phyloP scores from a whole-genome alignment of 2,888 invertebrate species.

The Phrixothrix hirtus region DNA sequence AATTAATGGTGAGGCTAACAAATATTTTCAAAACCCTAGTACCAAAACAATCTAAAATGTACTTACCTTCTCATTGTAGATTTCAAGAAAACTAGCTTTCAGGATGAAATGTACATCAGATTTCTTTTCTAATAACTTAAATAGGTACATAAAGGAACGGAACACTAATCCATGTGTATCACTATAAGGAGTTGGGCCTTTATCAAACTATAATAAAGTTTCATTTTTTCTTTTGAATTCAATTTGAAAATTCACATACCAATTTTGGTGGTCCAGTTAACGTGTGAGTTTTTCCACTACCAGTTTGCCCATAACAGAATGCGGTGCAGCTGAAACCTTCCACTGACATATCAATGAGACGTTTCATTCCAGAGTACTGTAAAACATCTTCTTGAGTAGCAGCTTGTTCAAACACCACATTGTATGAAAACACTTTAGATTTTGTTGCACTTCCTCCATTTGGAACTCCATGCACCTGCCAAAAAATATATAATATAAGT shows the following conservation, averaged over 20 bases:
- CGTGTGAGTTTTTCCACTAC: constrained; percentile 95
- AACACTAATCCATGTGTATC: constrained; percentile 86
- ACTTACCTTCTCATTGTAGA: constrained; percentile 93
- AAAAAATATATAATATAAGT: no score
- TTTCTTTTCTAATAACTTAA: constrained; percentile 76
- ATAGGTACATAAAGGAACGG: constrained; percentile 87
- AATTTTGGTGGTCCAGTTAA: constrained; percentile 88
- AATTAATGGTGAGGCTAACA: no score
- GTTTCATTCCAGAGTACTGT: constrained; percentile 87
- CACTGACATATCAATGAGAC: constrained; percentile 90
- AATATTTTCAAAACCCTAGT: no score
- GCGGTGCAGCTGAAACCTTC: constrained; percentile 94
- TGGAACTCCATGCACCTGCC: constrained; percentile 58
- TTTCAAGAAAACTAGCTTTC: constrained; percentile 92
- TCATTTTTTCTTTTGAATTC: not conserved
- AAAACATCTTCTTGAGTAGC: constrained; percentile 84
- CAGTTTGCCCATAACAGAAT: constrained; percentile 96
- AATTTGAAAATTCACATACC: constrained; percentile 59
- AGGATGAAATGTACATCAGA: constrained; percentile 80
- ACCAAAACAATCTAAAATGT: no score
- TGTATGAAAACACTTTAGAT: constrained; percentile 89
- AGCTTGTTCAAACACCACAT: constrained; percentile 91
- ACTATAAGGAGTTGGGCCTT: constrained; percentile 57
- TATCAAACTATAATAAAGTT: constrained; percentile 47
- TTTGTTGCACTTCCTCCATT: constrained; percentile 62